Conservation (phyloP, 2,113 vertebrate species). For the Dicrurus megarhynchus region DNA sequence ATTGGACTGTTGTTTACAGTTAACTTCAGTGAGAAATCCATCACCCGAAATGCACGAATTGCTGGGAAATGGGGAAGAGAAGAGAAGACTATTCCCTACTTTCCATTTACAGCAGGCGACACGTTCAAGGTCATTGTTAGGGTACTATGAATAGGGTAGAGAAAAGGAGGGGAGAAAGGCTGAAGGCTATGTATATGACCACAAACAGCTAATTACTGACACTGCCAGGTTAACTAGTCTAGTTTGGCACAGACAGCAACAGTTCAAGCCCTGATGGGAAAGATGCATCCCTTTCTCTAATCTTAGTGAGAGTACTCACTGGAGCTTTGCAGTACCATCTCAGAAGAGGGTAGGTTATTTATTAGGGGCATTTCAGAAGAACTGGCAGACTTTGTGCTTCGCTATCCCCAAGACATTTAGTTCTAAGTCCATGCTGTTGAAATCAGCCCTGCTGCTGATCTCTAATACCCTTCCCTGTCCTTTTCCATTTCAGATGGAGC, state of each 20-base stretch:
- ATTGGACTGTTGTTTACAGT: slow-evolving; percentile 82
- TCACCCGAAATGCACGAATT: slow-evolving; percentile 82
- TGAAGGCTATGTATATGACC: neutral
- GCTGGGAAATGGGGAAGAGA: slow-evolving; percentile 83
- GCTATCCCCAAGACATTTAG: neutral
- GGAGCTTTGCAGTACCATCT: neutral
- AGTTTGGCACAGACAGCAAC: neutral
- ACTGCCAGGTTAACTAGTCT: neutral
- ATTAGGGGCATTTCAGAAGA: neutral
- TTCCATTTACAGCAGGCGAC: slow-evolving; percentile 85
- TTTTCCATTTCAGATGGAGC: slow-evolving; percentile 81
- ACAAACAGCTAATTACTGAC: neutral
- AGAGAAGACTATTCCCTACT: slow-evolving; percentile 85
- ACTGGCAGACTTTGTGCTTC: neutral
- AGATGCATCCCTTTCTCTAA: neutral
- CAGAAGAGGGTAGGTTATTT: neutral
- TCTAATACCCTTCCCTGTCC: neutral
- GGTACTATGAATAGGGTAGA: neutral
- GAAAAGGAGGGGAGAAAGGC: neutral
- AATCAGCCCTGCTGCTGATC: neutral
- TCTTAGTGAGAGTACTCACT: neutral
- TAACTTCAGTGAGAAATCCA: slow-evolving; percentile 82
- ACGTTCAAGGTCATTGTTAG: slow-evolving; percentile 82
- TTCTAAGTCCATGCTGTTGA: neutral
- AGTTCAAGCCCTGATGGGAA: neutral